These are phyloP conservation scores for Strix aluco DNA, from an alignment of 2,113 vertebrate genomes.

Conservation along the genomic window DNA sequence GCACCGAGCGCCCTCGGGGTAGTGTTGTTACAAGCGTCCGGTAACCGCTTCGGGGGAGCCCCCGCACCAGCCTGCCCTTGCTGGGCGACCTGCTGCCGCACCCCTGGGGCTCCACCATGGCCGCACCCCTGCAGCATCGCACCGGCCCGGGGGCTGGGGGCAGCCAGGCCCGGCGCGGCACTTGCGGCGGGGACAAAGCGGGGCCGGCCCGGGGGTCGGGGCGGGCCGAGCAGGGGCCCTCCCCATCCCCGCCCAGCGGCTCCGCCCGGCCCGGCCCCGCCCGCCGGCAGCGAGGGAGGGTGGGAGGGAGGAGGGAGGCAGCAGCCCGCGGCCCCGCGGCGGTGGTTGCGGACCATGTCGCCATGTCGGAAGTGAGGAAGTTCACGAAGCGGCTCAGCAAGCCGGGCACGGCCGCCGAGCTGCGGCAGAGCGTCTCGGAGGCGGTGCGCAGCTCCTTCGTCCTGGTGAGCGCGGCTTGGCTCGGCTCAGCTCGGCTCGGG, in stretches of 20 bases:
- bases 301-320: neutral
- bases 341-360: neutral
- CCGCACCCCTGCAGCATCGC: neutral
- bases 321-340: neutral
- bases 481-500: neutral
- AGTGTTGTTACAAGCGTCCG: rapidly evolving
- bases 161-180: neutral
- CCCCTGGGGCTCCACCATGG: neutral
- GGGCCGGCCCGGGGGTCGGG: neutral
- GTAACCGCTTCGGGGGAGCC: neutral
- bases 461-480: neutral
- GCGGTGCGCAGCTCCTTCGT: conserved; percentile 68
- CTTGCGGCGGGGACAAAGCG: neutral
- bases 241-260: neutral
- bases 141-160: neutral
- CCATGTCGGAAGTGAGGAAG: conserved; percentile 88
- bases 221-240: neutral
- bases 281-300: neutral
- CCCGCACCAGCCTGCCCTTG: rapidly evolving
- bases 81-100: rapidly evolving
- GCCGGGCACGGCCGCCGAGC: conserved; percentile 94
- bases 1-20: neutral
- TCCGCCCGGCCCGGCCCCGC: neutral
- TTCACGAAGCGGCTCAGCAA: conserved; percentile 93
- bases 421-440: conserved; percentile 95